Evolutionary conservation across 2,797 vertebrate species (phyloP), one percentile per base, ranked within the genome.

Genomic region (Amazona ochrocephala): DNA sequence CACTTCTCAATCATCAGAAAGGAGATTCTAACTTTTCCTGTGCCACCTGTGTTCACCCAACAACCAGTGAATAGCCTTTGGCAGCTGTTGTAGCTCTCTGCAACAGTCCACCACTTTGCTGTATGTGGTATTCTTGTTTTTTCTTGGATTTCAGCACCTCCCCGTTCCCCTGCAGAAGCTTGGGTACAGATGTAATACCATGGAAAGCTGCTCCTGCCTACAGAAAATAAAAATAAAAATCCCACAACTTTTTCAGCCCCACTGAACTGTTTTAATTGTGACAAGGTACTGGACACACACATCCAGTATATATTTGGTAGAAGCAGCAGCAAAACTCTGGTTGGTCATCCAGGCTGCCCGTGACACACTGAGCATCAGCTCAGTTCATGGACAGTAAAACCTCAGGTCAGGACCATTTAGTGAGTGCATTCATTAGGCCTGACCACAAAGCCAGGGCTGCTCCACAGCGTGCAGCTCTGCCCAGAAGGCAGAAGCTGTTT

Each of bases 401-500:
- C 44, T 18, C 54, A 2, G 3, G 37, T 23, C 51, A n/a, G 65
- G 51, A 84, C 41, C 22, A 26, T 4, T 44, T 32, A 14, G 20
- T 0, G 2, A 58, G 47, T 3, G 11, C 20, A 20, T 5, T 23
- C 7, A 2, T 34, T 22, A 4, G 2, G 37, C 22, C 65, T 54
- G 45, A 15, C 50, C 15, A 2, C 41, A 23, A 48, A 58, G 45
- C 29, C 81, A 93, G 45, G 32, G 54, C 64, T 44, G 21, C 24
- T 44, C 29, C 75, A 62, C 50, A 32, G 39, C 0, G 3, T 0
- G 14, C 47, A 44, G 61, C 56, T 64, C 75, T 54, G 68, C 65
- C 79, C 61, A 24, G 27, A n/a, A 88, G 79, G 61, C 45, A 86
- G 61, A 73, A 87, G 53, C 62, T 5, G 0, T 1, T 60, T 15